Conservation (phyloP, 2,888 invertebrate species). For the Megalurothrips usitatus region DNA sequence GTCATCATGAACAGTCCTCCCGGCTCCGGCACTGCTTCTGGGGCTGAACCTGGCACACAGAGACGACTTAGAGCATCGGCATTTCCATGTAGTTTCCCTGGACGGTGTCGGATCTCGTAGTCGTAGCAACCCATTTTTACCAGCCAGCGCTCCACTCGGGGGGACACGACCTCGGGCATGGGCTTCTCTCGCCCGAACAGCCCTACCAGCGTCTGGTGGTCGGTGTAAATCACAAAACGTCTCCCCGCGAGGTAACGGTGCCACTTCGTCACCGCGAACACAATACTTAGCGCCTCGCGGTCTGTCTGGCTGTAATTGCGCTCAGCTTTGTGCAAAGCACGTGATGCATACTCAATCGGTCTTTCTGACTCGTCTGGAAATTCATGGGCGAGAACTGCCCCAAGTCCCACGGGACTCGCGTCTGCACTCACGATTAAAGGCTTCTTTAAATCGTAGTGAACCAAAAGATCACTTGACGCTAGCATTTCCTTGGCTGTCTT, state of each 20-base stretch:
- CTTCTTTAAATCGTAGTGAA: too few species aligned
- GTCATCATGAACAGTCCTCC: too few species aligned
- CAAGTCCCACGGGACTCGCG: neutral
- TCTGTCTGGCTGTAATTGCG: constrained; percentile 20
- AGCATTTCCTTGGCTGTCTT: too few species aligned
- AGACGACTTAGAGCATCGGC: too few species aligned
- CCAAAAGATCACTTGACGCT: too few species aligned
- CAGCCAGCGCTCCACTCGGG: constrained; percentile 33
- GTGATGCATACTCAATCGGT: constrained; percentile 6
- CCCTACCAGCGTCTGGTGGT: constrained; percentile 32
- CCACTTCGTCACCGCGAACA: constrained; percentile 29
- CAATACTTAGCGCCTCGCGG: constrained; percentile 34
- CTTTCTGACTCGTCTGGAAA: neutral
- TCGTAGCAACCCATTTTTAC: constrained; percentile 33
- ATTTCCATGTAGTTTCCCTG: too few species aligned
- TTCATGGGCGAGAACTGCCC: neutral
- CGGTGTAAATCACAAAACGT: constrained; percentile 5
- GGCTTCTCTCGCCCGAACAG: constrained; percentile 34
- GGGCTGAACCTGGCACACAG: too few species aligned
- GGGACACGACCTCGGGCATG: constrained; percentile 30
- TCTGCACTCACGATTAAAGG: neutral
- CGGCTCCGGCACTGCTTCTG: too few species aligned
- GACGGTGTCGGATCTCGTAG: constrained; percentile 31
- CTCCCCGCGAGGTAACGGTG: too few species aligned
- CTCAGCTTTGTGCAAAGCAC: neutral